Base-by-base conservation (phyloP, 2,113 vertebrate genomes). In the Cyprinus carpio region DNA sequence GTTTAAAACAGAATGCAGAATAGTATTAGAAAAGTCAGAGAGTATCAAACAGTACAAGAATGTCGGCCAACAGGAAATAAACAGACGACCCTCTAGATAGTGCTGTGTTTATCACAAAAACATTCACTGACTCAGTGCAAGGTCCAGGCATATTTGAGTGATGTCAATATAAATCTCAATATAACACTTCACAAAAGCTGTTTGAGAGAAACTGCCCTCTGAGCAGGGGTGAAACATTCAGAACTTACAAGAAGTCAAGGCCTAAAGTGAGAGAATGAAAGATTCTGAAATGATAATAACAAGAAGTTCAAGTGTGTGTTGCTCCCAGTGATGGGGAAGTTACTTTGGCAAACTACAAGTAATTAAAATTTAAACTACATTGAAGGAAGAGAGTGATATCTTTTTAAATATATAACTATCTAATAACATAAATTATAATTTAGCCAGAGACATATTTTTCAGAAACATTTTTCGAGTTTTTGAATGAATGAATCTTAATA, bases 191-290 rank as follows among this genome's bases (percentile, higher is more conserved):
- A 37, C 18, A 71, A 37, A 71, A 23, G 34, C 34, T 34, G 18
- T 37, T 71, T 71, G 31, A 71, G 67, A 23, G 31, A 71, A 37
- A 71, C 67, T 71, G 67, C 67, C 18, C 34, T 40, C 31, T 71
- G 67, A 71, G 40, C 31, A 71, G 31, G 34, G 67, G 18, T 40
- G 67, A 71, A 37, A 40, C 34, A 71, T 71, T 71, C 34, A 71
- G 31, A 71, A 71, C 31, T 71, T 13, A 5, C 62, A 67, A 67
- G 67, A 71, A 40, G 31, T 71, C 67, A 40, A 71, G 18, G 31
- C 67, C 67, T 71, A 4, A 18, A 71, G 31, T 5, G 67, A 31
- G 67, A 40, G 31, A 40, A 71, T 40, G 40, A 23, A 11, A 40
- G 31, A 71, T 71, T 71, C 8, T 37, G 31, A 71, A 37, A 71